A percentile compares a stretch with the other conserved stretches of the same genome.
These are phyloP conservation scores for Cygnus atratus DNA, from an alignment of 2,113 vertebrate species.

Conservation along the genomic window DNA sequence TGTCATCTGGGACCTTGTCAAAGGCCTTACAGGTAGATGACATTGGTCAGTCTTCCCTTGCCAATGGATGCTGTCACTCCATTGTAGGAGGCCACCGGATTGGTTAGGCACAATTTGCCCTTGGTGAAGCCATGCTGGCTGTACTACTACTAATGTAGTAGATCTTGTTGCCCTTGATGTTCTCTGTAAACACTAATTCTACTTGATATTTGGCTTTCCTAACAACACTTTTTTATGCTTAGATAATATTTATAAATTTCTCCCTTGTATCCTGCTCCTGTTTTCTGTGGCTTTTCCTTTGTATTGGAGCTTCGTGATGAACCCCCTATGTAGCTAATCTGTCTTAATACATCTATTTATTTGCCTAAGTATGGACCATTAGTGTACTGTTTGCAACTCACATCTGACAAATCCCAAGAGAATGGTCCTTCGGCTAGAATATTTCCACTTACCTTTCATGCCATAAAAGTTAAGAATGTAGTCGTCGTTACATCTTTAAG, in stretches of 20 bases:
- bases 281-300: background rate
- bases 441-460: background rate
- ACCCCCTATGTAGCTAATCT: accelerated
- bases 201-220: background rate
- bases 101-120: too few relatives aligned
- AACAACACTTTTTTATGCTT: background rate
- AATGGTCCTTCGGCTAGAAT: background rate
- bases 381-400: background rate
- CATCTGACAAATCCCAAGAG: background rate
- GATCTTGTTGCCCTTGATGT: background rate
- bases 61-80: too few relatives aligned
- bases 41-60: too few relatives aligned
- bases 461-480: background rate
- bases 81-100: too few relatives aligned
- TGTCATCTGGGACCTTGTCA: too few relatives aligned
- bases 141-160: background rate
- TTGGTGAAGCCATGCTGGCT: too few relatives aligned
- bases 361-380: background rate
- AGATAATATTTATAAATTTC: background rate
- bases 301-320: background rate
- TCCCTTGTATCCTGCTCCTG: background rate
- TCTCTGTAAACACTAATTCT: background rate
- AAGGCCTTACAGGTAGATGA: too few relatives aligned
- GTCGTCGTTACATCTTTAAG: background rate
- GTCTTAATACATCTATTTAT: background rate